A percentile compares a stretch with the other conserved stretches of the same genome.
These are phyloP conservation scores for Tachina lurida DNA, from an alignment of 2,888 invertebrate genomes.

Conservation along the genomic window DNA sequence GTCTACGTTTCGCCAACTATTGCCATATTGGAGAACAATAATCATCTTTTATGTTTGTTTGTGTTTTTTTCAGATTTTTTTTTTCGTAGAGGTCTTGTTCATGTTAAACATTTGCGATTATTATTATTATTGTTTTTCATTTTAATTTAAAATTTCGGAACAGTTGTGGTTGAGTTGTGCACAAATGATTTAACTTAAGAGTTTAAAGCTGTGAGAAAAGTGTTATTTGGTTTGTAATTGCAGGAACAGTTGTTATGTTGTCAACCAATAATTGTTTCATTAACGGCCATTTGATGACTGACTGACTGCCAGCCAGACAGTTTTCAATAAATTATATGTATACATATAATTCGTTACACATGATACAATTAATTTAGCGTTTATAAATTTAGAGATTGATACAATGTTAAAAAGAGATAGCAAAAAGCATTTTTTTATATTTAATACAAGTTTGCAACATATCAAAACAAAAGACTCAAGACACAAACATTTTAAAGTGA, in stretches of 20 bases:
- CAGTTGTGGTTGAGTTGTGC: constrained; percentile 44
- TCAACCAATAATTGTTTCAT: constrained; percentile 62
- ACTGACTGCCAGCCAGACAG: constrained; percentile 24
- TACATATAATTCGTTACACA: background rate
- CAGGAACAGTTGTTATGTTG: constrained; percentile 40
- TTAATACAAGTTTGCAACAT: background rate
- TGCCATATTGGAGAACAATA: constrained; percentile 33
- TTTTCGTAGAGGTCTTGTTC: constrained; percentile 43
- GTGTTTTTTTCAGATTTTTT: background rate
- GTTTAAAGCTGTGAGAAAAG: constrained; percentile 43
- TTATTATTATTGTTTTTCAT: constrained; percentile 46
- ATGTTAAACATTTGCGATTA: constrained; percentile 45
- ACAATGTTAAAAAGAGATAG: background rate
- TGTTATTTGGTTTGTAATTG: constrained; percentile 24
- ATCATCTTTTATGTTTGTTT: constrained; percentile 3
- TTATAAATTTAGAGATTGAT: constrained; percentile 5
- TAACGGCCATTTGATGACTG: constrained; percentile 31
- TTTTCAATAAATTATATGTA: constrained; percentile 29
- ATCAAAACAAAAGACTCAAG: constrained; percentile 29
- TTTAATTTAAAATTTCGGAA: constrained; percentile 37
- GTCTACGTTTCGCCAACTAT: constrained; percentile 30
- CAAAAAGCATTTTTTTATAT: background rate
- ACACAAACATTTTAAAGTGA: constrained; percentile 5
- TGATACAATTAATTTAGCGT: constrained; percentile 37
- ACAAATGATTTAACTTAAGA: background rate